Evolutionary conservation across 2,113 vertebrate genomes (phyloP).

Genomic region (Sylvia atricapilla): DNA sequence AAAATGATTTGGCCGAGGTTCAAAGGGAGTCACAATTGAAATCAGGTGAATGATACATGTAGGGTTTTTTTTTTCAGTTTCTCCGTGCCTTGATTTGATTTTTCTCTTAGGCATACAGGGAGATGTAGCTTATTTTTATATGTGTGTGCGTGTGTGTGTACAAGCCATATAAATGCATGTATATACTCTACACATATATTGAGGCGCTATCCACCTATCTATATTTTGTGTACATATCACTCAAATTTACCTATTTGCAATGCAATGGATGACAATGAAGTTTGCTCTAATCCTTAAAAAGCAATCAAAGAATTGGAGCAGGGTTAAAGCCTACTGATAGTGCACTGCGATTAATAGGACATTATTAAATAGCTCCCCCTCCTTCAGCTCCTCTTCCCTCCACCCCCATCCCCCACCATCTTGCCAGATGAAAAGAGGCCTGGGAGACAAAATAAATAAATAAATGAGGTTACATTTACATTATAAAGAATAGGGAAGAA

Average conservation of each 20-base stretch:
- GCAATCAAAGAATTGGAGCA: conserved; percentile 73
- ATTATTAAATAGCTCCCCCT: conserved; percentile 70
- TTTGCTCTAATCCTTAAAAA: conserved; percentile 81
- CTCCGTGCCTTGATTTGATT: conserved; percentile 81
- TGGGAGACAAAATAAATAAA: conserved; percentile 57
- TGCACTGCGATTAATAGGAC: conserved; percentile 70
- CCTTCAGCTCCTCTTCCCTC: neutral
- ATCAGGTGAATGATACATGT: conserved; percentile 99
- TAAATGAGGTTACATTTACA: conserved; percentile 65
- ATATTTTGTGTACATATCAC: conserved; percentile 69
- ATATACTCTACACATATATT: conserved; percentile 17
- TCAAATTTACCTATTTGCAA: conserved; percentile 77
- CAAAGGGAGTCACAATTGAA: conserved; percentile 98
- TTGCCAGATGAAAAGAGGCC: conserved; percentile 60
- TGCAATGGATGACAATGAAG: conserved; percentile 77
- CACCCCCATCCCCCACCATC: neutral
- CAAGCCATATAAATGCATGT: conserved; percentile 66
- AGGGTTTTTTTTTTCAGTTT: conserved; percentile 77
- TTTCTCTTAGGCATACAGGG: conserved; percentile 63
- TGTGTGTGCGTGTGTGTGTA: conserved; percentile 3
- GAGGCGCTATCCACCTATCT: neutral
- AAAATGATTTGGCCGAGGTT: conserved; percentile 99
- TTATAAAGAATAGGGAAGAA: conserved; percentile 64
- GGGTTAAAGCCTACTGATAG: conserved; percentile 64
- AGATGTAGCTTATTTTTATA: conserved; percentile 67